Percentiles rank a stretch among this genome's conserved stretches.
Evolutionary conservation across 2,113 vertebrate genomes (phyloP).

Genomic region (Rhea pennata): DNA sequence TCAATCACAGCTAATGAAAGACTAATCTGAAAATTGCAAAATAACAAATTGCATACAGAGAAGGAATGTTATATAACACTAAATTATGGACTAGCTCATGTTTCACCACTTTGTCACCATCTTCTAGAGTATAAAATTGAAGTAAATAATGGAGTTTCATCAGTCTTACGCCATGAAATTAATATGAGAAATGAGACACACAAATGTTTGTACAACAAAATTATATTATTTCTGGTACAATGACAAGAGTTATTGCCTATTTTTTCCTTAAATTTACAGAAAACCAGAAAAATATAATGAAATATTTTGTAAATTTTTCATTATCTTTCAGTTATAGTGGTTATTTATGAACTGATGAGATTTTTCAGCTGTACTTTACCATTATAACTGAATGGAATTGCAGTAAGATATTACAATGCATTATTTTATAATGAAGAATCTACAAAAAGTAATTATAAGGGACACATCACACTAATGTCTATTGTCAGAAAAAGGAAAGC

Average conservation of each 20-base stretch:
- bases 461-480: neutral
- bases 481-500: neutral
- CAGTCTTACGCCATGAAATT: neutral
- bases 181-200: neutral
- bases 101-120: neutral
- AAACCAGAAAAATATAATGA: neutral
- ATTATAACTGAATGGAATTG: neutral
- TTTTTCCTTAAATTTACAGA: neutral
- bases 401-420: neutral
- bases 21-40: neutral
- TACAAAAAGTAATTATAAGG: neutral
- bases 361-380: neutral
- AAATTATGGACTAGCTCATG: neutral
- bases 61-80: neutral
- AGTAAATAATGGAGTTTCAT: neutral
- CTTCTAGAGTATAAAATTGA: neutral
- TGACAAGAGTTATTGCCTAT: neutral
- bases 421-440: neutral
- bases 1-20: slow-evolving; percentile 5
- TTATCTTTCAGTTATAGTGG: neutral
- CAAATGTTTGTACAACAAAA: neutral
- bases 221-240: neutral
- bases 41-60: neutral
- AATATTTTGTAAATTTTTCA: neutral
- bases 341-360: neutral